Evolutionary conservation across 2,888 invertebrate genomes (phyloP).

Genomic region (Nemotelus pantherinus): DNA sequence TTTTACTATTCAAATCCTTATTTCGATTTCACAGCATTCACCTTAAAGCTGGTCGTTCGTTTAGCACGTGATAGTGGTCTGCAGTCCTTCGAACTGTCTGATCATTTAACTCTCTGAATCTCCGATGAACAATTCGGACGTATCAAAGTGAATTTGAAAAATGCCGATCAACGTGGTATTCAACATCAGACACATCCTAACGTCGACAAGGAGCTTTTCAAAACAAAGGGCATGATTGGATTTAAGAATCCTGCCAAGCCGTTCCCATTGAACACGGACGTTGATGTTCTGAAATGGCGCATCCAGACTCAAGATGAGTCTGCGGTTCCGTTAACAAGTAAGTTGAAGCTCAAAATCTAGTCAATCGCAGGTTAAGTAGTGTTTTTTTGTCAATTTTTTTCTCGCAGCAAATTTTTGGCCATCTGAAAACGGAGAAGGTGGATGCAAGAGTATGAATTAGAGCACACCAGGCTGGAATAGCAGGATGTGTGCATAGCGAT

Average conservation of each 20-base stretch:
- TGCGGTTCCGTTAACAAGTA: slow-evolving; percentile 89
- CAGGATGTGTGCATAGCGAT: slow-evolving; percentile 91
- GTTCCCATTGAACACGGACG: slow-evolving; percentile 94
- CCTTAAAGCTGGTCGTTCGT: slow-evolving; percentile 82
- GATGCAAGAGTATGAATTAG: slow-evolving; percentile 97
- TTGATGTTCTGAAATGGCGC: slow-evolving; percentile 97
- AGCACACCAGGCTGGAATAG: slow-evolving; percentile 84
- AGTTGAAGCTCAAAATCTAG: slow-evolving; percentile 54
- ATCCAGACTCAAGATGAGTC: slow-evolving; percentile 84
- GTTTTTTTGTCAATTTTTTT: background rate
- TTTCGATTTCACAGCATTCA: slow-evolving; percentile 75
- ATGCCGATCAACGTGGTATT: slow-evolving; percentile 81
- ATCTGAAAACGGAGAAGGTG: slow-evolving; percentile 90
- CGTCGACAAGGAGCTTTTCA: slow-evolving; percentile 96
- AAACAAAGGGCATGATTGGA: slow-evolving; percentile 79
- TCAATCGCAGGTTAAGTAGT: background rate
- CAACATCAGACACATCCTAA: slow-evolving; percentile 98
- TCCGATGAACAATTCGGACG: slow-evolving; percentile 88
- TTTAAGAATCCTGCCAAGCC: slow-evolving; percentile 93
- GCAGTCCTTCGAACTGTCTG: slow-evolving; percentile 89
- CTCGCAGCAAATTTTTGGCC: slow-evolving; percentile 96
- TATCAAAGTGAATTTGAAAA: slow-evolving; percentile 85
- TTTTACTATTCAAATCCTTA: background rate
- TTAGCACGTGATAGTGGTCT: slow-evolving; percentile 96
- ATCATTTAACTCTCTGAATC: slow-evolving; percentile 88